Evolutionary conservation across 2,113 vertebrate genomes (phyloP).

Genomic region (Origma solitaria): DNA sequence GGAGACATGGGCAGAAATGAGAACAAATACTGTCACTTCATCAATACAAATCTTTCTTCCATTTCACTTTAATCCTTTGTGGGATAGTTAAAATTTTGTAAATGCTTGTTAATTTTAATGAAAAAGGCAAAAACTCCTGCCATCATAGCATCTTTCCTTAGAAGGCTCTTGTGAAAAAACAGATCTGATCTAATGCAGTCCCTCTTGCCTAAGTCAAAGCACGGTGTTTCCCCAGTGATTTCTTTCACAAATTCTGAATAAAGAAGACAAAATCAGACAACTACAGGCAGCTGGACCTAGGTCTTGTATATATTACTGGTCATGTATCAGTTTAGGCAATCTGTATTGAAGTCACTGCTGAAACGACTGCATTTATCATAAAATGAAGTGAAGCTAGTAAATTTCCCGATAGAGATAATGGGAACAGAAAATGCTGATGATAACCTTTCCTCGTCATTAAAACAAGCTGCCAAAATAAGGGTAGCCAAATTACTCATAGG

Average conservation of each 20-base stretch:
- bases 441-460: neutral
- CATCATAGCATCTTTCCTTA: neutral
- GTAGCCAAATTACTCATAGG: neutral
- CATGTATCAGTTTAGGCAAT: neutral
- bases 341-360: neutral
- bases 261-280: neutral
- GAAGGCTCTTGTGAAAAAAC: neutral
- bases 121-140: neutral
- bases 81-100: neutral
- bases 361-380: neutral
- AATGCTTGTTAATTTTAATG: neutral
- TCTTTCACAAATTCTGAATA: neutral
- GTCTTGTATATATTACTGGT: neutral
- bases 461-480: neutral
- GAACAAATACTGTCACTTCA: neutral
- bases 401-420: neutral
- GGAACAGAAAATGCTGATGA: neutral
- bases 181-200: neutral
- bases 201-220: neutral
- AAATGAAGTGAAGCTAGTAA: neutral
- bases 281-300: neutral
- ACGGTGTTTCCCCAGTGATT: rapidly evolving
- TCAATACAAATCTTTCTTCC: neutral
- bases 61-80: neutral
- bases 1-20: neutral